Evolutionary conservation across 2,888 invertebrate genomes (phyloP).

Genomic region (Bellardia bayeri): DNA sequence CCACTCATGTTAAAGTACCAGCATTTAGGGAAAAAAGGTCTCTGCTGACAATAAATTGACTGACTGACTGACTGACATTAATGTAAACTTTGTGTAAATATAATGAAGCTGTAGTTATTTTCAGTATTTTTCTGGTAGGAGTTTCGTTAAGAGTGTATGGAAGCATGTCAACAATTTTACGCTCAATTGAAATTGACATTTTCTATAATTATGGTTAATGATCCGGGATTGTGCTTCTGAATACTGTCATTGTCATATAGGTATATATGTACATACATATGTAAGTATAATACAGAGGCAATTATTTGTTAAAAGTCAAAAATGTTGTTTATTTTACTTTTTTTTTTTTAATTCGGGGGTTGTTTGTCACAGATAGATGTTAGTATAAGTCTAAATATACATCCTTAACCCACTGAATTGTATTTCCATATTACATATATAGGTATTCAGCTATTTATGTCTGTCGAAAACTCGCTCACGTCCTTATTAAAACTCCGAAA

Average conservation of each 20-base stretch:
- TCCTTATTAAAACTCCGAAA: no score
- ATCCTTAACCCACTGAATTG: no score
- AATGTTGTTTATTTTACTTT: no score
- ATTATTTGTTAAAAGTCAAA: no score
- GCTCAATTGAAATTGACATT: conserved; percentile 53
- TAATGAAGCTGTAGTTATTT: conserved; percentile 21
- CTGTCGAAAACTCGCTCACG: no score
- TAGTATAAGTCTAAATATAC: no score
- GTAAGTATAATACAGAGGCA: no score
- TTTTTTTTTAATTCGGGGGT: no score
- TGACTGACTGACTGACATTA: conserved; percentile 51
- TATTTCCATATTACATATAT: no score
- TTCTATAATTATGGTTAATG: conserved; percentile 55
- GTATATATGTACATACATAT: no score
- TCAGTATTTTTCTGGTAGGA: background rate
- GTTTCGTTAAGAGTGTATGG: background rate
- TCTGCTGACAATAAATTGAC: conserved; percentile 20
- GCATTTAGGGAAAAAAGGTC: background rate
- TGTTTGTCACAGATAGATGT: no score
- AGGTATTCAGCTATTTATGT: no score
- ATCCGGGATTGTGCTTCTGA: conserved; percentile 27
- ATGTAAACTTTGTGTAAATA: conserved; percentile 37
- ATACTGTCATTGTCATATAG: background rate
- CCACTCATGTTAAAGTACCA: background rate
- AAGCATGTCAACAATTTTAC: conserved; percentile 53